Evolutionary conservation across 2,797 vertebrate species (phyloP).

Genomic region (Sciurus carolinensis): DNA sequence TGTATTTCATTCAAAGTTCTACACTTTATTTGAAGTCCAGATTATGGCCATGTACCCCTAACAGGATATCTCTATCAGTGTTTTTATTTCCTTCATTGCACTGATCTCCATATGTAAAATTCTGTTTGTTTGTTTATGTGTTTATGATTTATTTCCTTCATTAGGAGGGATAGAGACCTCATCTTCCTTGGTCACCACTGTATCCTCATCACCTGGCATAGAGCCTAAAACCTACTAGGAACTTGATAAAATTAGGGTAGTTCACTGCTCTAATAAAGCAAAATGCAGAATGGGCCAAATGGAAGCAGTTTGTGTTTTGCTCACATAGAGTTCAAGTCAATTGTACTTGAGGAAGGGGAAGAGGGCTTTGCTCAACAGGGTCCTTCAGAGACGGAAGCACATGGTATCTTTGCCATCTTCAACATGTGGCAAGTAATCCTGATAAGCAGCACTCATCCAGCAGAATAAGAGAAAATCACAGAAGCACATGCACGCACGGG

Average conservation of each 20-base stretch:
- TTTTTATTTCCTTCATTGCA: background rate
- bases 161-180: background rate
- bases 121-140: background rate
- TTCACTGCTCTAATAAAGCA: background rate
- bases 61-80: background rate
- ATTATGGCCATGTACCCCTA: background rate
- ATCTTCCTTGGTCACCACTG: background rate
- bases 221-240: background rate
- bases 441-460: no score
- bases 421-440: background rate
- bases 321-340: background rate
- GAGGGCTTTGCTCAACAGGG: background rate
- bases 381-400: background rate
- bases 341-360: background rate
- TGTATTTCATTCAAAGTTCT: background rate
- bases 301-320: background rate
- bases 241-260: background rate
- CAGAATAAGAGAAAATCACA: background rate
- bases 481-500: fast-evolving
- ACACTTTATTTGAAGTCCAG: background rate
- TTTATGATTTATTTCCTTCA: background rate
- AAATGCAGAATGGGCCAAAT: background rate
- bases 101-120: background rate
- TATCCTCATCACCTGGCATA: background rate
- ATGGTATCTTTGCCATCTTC: background rate